Conservation (phyloP, 2,797 vertebrate species). For the Acrossocheilus fasciatus region DNA sequence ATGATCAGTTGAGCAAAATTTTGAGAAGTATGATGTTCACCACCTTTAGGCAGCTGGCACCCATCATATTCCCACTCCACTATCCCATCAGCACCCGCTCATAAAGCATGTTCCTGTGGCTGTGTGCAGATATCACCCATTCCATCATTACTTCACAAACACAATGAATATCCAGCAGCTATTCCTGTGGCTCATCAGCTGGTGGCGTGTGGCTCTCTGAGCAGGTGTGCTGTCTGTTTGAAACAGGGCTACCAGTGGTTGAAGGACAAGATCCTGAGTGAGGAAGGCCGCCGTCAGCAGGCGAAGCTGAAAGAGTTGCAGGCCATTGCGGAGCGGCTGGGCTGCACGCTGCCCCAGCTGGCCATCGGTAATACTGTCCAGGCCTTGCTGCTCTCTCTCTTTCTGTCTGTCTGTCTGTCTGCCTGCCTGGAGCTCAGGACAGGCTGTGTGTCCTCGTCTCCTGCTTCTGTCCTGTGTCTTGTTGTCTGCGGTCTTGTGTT, state of each 20-base stretch:
- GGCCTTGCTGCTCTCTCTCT: conserved; percentile 67
- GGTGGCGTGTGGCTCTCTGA: conserved; percentile 28
- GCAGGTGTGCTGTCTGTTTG: conserved; percentile 56
- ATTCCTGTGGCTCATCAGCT: neutral
- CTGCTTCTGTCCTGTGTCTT: conserved; percentile 7
- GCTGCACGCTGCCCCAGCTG: conserved; percentile 92
- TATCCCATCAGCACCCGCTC: conserved; percentile 34
- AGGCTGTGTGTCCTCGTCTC: conserved; percentile 26
- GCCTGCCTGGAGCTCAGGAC: conserved; percentile 66
- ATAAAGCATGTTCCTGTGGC: conserved; percentile 16
- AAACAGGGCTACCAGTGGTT: conserved; percentile 94
- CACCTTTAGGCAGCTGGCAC: neutral
- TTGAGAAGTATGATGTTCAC: neutral
- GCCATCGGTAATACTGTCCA: conserved; percentile 85
- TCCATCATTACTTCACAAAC: conserved; percentile 36
- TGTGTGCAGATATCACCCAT: conserved; percentile 30
- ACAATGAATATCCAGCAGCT: conserved; percentile 21
- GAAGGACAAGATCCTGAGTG: conserved; percentile 93
- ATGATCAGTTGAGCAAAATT: neutral
- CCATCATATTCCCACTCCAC: neutral
- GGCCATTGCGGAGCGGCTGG: conserved; percentile 86
- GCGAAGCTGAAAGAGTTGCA: conserved; percentile 93
- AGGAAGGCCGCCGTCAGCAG: conserved; percentile 93
- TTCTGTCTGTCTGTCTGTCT: conserved; percentile 66
- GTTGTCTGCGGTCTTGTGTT: conserved; percentile 10